Percentiles rank a stretch among this genome's conserved stretches.
Conservation (phyloP, 2,888 invertebrate genomes). For the Spicauda simplicius region DNA sequence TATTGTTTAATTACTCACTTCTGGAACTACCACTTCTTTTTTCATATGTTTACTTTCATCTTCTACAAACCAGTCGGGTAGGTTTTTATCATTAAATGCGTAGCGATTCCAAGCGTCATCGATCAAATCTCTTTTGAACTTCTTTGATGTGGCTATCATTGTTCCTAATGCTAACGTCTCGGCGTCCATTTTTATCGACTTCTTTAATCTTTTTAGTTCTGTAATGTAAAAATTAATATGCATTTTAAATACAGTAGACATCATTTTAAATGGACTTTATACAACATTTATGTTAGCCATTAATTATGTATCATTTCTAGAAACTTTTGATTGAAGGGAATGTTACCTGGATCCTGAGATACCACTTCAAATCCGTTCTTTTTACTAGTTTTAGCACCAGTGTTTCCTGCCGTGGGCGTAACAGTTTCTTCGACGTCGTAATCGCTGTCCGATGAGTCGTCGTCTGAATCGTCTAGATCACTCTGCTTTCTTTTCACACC, state of each 20-base stretch:
- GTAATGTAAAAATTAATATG: conserved; percentile 42
- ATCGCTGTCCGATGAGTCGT: conserved; percentile 76
- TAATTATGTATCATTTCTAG: too few species aligned
- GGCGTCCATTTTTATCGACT: conserved; percentile 90
- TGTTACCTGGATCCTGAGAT: conserved; percentile 84
- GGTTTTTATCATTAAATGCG: conserved; percentile 94
- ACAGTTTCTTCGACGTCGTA: conserved; percentile 75
- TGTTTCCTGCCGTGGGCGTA: conserved; percentile 49
- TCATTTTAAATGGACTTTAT: too few species aligned
- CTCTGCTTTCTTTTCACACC: conserved; percentile 59
- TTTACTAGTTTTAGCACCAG: conserved; percentile 67
- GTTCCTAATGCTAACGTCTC: conserved; percentile 97
- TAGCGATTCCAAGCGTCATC: conserved; percentile 98
- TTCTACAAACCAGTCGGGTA: conserved; percentile 98
- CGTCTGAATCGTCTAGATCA: conserved; percentile 73
- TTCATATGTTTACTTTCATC: conserved; percentile 97
- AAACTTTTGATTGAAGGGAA: too few species aligned
- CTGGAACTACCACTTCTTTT: conserved; percentile 93
- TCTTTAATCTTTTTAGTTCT: conserved; percentile 80
- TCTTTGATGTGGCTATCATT: conserved; percentile 95
- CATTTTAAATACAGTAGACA: too few species aligned
- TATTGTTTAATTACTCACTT: conserved; percentile 70
- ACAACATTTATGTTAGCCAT: too few species aligned
- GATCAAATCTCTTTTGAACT: conserved; percentile 94
- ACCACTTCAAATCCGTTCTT: conserved; percentile 89